Evolutionary conservation across 2,113 vertebrate genomes (phyloP), one percentile per base, ranked within the genome.

Genomic region (Apaloderma vittatum): DNA sequence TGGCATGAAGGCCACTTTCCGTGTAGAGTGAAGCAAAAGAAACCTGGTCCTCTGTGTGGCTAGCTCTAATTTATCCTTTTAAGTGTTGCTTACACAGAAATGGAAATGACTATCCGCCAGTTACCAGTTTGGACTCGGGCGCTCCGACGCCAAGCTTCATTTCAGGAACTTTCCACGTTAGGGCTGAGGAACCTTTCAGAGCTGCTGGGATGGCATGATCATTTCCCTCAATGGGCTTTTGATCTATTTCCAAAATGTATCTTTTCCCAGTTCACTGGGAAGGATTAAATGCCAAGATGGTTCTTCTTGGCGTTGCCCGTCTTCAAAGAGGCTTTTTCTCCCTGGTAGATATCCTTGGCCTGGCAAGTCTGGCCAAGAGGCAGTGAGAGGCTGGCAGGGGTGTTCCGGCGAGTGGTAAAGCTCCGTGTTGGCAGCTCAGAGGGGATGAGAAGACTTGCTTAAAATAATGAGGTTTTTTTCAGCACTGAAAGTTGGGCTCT

Each of bases 1-100:
- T 96, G 95, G 95, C 88, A 27, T 5, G 86, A 87, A 92, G 93
- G 80, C 95, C 94, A 40, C 68, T 93, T 78, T 82, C 91, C 83
- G n/a, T 71, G 65, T 34, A 36, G 94, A 89, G 86, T 8, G 48
- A 88, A 82, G 94, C 86, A 72, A 84, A 97, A 91, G 88, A 81
- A 97, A 58, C 86, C 80, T 51, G 54, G 45, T 68, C 8, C 83
- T 84, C 73, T 92, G 51, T 74, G 67, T 55, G 61, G 86, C 76
- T 32, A 23, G 73, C 49, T 94, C 48, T 58, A 77, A 73, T 84
- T 91, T 89, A 75, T 49, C 65, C 66, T 75, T 93, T 81, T 37
- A 94, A 96, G 92, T 89, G 83, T 61, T 86, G 83, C 79, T 84
- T 89, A 58, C 80, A 72, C 61, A 77, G 90, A 32, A 30, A 20